Percentiles rank a stretch among this genome's conserved stretches.
phyloP scores from a whole-genome alignment of 2,797 vertebrate genomes.

The Pseudochaenichthys georgianus region DNA sequence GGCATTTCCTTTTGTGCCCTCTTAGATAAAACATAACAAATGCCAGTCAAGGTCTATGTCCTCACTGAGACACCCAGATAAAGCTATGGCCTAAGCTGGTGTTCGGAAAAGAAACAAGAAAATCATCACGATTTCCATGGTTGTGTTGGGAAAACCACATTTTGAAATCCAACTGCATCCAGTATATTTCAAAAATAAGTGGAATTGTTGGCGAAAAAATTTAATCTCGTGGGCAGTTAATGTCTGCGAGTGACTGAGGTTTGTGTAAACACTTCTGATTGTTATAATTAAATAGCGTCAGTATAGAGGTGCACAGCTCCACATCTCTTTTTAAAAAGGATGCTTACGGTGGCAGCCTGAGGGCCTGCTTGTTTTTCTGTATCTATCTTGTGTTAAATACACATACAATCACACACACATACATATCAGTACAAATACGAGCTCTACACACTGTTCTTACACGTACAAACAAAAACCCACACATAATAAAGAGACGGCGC shows the following conservation, averaged over 20 bases:
- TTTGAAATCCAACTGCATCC: constrained; percentile 42
- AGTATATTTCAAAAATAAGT: constrained; percentile 18
- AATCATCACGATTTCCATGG: constrained; percentile 25
- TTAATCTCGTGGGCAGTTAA: constrained; percentile 68
- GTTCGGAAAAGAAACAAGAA: constrained; percentile 23
- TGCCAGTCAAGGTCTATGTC: constrained; percentile 42
- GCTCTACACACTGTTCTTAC: constrained; percentile 49
- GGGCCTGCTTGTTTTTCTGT: constrained; percentile 68
- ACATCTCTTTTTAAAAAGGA: constrained; percentile 76
- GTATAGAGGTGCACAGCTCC: constrained; percentile 69
- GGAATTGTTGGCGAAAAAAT: constrained; percentile 42
- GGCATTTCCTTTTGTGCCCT: constrained; percentile 51
- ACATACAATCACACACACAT: constrained; percentile 39
- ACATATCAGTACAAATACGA: constrained; percentile 35
- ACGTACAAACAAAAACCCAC: constrained; percentile 60
- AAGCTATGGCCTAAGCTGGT: constrained; percentile 23
- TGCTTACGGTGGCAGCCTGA: constrained; percentile 78
- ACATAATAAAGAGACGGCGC: constrained; percentile 59
- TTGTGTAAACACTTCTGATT: constrained; percentile 76
- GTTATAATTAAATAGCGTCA: constrained; percentile 83
- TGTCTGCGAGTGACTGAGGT: constrained; percentile 71
- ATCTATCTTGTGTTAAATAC: constrained; percentile 66
- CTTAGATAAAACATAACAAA: constrained; percentile 63
- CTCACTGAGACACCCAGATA: constrained; percentile 43
- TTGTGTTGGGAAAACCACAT: constrained; percentile 24